Evolutionary conservation across 2,797 vertebrate genomes (phyloP), one percentile per base, ranked within the genome.

Genomic region (Antrozous pallidus): DNA sequence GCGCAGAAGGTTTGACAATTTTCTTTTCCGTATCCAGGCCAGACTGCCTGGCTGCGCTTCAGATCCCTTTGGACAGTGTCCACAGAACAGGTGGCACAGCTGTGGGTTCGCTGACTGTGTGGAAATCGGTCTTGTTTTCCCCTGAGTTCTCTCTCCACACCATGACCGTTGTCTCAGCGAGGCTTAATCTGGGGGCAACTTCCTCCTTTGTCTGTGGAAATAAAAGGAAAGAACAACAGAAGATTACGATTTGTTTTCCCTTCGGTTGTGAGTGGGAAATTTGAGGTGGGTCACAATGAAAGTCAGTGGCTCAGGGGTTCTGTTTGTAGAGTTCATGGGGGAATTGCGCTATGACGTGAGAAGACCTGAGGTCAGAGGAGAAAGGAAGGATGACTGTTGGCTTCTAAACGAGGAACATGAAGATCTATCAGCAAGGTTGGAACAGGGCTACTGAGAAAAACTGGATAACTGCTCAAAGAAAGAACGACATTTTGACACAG

Each of bases 51-150:
- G 73, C 65, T 82, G 58, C 40, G 77, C 87, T 91, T 94, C 61
- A 88, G 42, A 38, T 56, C 49, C n/a, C 70, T 45, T 87, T 93
- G 89, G 94, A 86, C 11, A 17, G 17, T 51, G 10, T 92, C 93
- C 91, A 80, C 71, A 17, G 5, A 87, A 91, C 95, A 96, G 87
- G 91, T 96, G 94, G 90, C 63, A 67, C 83, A 90, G 93, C 83
- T 90, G 71, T 91, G 75, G 91, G 90, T 87, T 91, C 91, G 67
- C 84, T 94, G 49, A 91, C 69, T 26, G 85, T 45, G 79, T 85
- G 74, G 78, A 90, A 94, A 81, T 61, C 75, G 95, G 93, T 69
- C 33, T 5, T 87, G n/a, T 31, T 88, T 91, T 85, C 45, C 69
- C 65, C 5, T 31, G 83, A 85, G 65, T 6, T 73, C 38, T 86